These are phyloP conservation scores for Leptinotarsa undecemlineata DNA, from an alignment of 1,140 invertebrate species.

Conservation along the genomic window DNA sequence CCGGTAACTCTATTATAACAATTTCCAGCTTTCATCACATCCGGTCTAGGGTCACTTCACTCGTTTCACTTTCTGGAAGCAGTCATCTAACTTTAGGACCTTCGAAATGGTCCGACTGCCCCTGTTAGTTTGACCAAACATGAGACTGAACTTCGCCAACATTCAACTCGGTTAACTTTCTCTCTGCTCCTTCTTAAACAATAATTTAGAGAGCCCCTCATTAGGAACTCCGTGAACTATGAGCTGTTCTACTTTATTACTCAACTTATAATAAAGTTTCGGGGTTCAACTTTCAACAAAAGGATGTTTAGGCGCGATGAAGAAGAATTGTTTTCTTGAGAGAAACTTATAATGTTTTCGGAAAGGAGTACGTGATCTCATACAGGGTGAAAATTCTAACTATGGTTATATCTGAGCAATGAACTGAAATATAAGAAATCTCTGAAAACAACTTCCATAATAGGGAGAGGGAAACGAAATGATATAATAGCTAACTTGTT, in stretches of 20 bases:
- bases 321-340: background rate
- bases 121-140: constrained; percentile 33
- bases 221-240: constrained; percentile 11
- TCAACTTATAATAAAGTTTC: constrained; percentile 1
- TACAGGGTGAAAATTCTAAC: too few species aligned
- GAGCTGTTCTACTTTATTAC: background rate
- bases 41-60: too few species aligned
- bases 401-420: too few species aligned
- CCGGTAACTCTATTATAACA: too few species aligned
- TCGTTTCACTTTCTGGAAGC: background rate
- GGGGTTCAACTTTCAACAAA: background rate
- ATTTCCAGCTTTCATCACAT: too few species aligned
- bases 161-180: constrained; percentile 33
- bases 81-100: constrained; percentile 11
- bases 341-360: background rate
- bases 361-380: background rate
- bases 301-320: background rate
- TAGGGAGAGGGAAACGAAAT: too few species aligned
- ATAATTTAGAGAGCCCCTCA: constrained; percentile 31
- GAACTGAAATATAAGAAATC: too few species aligned
- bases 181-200: constrained; percentile 26
- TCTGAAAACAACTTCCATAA: too few species aligned
- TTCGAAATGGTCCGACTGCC: constrained; percentile 13
- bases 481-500: too few species aligned
- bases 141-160: constrained; percentile 27